Conservation (phyloP, 2,113 vertebrate genomes). For the Corythaixoides concolor region DNA sequence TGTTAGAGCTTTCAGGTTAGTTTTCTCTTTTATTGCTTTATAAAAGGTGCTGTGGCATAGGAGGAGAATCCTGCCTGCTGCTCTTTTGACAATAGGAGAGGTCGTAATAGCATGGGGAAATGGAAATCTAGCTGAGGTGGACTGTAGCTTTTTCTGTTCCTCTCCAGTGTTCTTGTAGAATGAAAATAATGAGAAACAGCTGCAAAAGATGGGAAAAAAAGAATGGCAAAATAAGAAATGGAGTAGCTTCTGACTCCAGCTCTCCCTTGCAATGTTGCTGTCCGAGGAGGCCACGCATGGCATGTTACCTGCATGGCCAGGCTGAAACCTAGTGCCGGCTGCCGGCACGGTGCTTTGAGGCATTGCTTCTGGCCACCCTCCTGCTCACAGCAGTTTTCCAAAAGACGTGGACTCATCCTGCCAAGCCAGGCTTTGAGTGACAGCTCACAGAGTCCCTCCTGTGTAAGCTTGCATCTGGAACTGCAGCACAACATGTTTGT, state of each 20-base stretch:
- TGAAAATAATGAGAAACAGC: neutral
- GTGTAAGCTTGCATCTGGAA: neutral
- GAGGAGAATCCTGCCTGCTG: neutral
- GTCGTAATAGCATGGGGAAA: neutral
- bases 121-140: neutral
- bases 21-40: neutral
- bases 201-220: accelerated
- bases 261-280: neutral
- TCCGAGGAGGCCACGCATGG: neutral
- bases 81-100: neutral
- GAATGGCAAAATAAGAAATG: neutral
- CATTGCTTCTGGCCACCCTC: neutral
- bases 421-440: neutral
- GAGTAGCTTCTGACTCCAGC: neutral
- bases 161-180: neutral
- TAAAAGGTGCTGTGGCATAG: neutral
- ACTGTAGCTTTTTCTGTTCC: neutral
- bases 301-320: neutral
- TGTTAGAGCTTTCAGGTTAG: neutral
- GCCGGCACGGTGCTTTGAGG: neutral
- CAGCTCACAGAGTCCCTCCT: neutral
- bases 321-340: neutral
- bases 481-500: neutral
- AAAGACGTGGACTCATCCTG: accelerated
- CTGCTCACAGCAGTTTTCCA: neutral